Percentiles rank a stretch among this genome's conserved stretches.
phyloP scores from a whole-genome alignment of 2,797 vertebrate species.

The Chaunax sp. region DNA sequence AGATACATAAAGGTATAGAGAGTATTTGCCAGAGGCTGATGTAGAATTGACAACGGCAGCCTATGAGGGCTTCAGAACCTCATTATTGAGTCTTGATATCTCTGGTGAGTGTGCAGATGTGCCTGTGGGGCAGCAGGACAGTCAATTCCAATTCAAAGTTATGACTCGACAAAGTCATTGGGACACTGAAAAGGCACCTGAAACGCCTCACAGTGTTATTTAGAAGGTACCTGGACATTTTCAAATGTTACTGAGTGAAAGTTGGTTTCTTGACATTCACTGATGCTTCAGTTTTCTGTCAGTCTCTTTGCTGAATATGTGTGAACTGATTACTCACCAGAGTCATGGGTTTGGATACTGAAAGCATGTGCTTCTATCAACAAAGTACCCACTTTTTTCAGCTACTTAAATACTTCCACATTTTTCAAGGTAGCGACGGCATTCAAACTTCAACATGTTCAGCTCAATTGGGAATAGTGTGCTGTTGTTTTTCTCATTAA shows the following conservation, averaged over 20 bases:
- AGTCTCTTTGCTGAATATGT: background rate
- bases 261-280: background rate
- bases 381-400: too few species aligned
- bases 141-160: conserved; percentile 38
- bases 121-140: conserved; percentile 10
- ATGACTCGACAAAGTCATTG: conserved; percentile 24
- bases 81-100: conserved; percentile 15
- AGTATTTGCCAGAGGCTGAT: conserved; percentile 6
- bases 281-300: background rate
- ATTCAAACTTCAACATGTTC: too few species aligned
- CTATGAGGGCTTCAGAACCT: conserved; percentile 13
- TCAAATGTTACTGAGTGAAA: background rate
- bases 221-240: background rate
- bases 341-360: too few species aligned
- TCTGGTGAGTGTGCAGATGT: conserved; percentile 17
- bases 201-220: background rate
- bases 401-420: too few species aligned
- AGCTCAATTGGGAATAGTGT: too few species aligned
- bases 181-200: background rate
- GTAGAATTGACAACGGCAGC: conserved; percentile 4
- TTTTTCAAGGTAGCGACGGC: too few species aligned
- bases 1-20: background rate
- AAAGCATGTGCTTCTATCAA: too few species aligned
- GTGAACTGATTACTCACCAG: too few species aligned
- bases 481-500: too few species aligned